Evolutionary conservation across 2,113 vertebrate genomes (phyloP).

Genomic region (Oncorhynchus clarkii): DNA sequence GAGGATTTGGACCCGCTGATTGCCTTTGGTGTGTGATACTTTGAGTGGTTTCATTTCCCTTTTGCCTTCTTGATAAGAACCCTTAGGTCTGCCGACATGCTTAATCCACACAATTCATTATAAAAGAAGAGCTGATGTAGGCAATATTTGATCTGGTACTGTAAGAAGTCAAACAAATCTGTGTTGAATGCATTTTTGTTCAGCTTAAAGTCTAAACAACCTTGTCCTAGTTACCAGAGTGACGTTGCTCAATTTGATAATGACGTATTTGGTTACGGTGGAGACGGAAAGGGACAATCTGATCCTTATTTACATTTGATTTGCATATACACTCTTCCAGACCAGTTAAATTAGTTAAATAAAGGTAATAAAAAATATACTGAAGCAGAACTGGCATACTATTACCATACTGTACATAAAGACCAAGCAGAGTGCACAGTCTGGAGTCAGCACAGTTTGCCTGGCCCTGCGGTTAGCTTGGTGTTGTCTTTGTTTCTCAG

Average conservation of each 20-base stretch:
- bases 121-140: slow-evolving; percentile 1
- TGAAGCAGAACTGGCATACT: not conserved
- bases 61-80: not conserved
- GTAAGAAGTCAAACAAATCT: not conserved
- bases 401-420: slow-evolving; percentile 11
- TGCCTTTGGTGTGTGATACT: slow-evolving; percentile 13
- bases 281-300: not conserved
- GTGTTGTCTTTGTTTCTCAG: slow-evolving; percentile 5
- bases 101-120: slow-evolving; percentile 3
- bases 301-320: not conserved
- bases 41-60: not conserved
- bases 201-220: not conserved
- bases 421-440: slow-evolving; percentile 3
- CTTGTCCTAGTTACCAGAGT: not conserved
- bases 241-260: not conserved
- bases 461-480: not conserved
- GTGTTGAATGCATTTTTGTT: not conserved
- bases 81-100: not conserved
- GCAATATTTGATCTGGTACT: not conserved
- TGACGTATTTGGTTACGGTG: not conserved
- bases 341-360: not conserved
- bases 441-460: not conserved
- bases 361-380: not conserved
- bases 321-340: not conserved
- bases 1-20: slow-evolving; percentile 11